Evolutionary conservation across 2,888 invertebrate genomes (phyloP), one percentile per base, ranked within the genome.

Genomic region (Isotomurus palustris): DNA sequence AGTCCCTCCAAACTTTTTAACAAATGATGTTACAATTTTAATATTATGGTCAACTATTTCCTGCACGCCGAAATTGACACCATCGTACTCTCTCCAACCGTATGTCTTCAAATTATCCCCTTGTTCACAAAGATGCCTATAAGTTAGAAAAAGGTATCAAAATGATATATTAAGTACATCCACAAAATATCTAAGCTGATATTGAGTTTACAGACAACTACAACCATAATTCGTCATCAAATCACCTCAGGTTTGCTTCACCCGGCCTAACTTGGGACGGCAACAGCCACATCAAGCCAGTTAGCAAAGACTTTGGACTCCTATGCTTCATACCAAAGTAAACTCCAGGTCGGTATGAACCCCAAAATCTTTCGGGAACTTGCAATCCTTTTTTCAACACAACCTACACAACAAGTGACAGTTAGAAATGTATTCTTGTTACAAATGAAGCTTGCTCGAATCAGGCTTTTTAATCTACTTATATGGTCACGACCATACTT

Each of bases 221-320:
- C 27, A 40, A 47, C n/a, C n/a, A n/a, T n/a, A n/a, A n/a, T n/a
- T n/a, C n/a, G 8, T 49, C 29, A 25, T 14, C 14, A 56, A 36
- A 12, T 55, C 76, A 84, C 78, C 89, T 81, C 35, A 90, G 83
- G 0, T 90, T 89, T 64, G 86, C 86, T 64, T 87, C 87, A 29
- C 83, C 83, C 1, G 83, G 81, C 0, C 81, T 78, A 25, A 86
- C 73, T 67, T 82, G 78, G 2, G 81, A 80, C 0, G 88, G 88
- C 64, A 87, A 84, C 74, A 96, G 92, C 97, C 96, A 97, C 94
- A 97, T 95, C 22, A 96, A 78, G 0, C 99, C 99, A 72, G 91
- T 86, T 0, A 94, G 86, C 1, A 94, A 82, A 0, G 96, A 94
- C 53, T 85, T 79, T 0, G 92, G 89, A 74, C 91, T 90, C 53